A percentile compares a stretch with the other conserved stretches of the same genome.
These are phyloP conservation scores for Poeciliopsis occidentalis DNA, from an alignment of 2,113 vertebrate species.

Conservation along the genomic window DNA sequence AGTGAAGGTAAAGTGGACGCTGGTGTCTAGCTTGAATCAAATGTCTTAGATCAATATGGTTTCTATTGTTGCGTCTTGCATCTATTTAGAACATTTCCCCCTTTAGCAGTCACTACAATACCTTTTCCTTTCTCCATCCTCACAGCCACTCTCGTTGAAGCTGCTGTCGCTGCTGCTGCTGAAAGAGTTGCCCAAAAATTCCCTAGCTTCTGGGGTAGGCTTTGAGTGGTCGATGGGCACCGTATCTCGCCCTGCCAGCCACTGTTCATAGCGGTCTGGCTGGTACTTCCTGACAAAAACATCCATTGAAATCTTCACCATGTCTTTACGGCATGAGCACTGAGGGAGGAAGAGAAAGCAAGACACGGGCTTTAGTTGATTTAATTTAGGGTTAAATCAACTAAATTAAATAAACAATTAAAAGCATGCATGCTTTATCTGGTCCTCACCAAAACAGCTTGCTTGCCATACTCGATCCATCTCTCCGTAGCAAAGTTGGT, in stretches of 20 bases:
- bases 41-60: too few relatives aligned
- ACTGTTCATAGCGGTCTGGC: constrained; percentile 93
- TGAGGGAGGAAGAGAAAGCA: constrained; percentile 48
- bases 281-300: constrained; percentile 96
- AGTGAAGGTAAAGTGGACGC: too few relatives aligned
- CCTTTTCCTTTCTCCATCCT: constrained; percentile 72
- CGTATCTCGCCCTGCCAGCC: constrained; percentile 90
- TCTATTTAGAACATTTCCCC: too few relatives aligned
- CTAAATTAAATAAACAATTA: neutral
- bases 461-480: constrained; percentile 98
- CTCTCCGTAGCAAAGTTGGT: constrained; percentile 97
- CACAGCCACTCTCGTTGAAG: constrained; percentile 41
- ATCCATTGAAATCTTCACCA: constrained; percentile 99
- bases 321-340: constrained; percentile 97
- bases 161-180: constrained; percentile 23
- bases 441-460: constrained; percentile 87
- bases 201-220: constrained; percentile 91
- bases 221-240: constrained; percentile 88
- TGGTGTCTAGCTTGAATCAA: too few relatives aligned
- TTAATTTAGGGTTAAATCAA: neutral
- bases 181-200: constrained; percentile 82
- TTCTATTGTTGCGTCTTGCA: too few relatives aligned
- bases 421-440: neutral
- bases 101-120: constrained; percentile 8
- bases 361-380: neutral